Conservation (phyloP, 2,113 vertebrate genomes). For the Microtus montanus region DNA sequence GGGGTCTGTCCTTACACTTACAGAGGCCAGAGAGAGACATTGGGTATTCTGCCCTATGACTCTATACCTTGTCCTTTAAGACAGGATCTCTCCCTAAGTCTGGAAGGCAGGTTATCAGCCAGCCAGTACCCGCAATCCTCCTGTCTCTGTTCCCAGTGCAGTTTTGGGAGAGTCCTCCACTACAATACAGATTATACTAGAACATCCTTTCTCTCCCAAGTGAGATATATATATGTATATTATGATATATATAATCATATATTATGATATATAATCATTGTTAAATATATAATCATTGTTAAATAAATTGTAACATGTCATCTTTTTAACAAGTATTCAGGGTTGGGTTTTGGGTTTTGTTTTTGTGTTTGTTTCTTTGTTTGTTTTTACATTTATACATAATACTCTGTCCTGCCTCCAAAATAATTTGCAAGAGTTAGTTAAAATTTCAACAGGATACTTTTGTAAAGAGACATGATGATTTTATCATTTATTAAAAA, state of each 20-base stretch:
- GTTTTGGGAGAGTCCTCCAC: neutral
- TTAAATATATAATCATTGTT: neutral
- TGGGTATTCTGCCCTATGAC: neutral
- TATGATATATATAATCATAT: no score
- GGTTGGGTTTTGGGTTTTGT: no score
- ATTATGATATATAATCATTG: neutral
- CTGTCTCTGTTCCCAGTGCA: neutral
- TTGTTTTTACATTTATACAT: neutral
- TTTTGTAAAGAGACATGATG: conserved; percentile 4
- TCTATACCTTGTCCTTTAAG: neutral
- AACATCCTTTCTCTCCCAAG: neutral
- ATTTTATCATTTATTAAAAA: neutral
- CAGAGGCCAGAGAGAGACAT: neutral
- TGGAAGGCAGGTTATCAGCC: neutral
- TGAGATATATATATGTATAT: neutral
- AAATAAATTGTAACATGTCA: neutral
- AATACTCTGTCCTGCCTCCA: neutral
- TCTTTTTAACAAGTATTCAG: neutral
- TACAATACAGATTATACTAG: neutral
- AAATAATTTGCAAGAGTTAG: neutral
- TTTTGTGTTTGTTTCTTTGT: neutral
- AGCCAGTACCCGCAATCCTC: no score
- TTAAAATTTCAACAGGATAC: neutral
- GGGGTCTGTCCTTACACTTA: neutral
- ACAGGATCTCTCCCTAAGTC: no score